Evolutionary conservation across 1,140 invertebrate species (phyloP), one percentile per base, ranked within the genome.

Genomic region (Pachypsylla venusta): DNA sequence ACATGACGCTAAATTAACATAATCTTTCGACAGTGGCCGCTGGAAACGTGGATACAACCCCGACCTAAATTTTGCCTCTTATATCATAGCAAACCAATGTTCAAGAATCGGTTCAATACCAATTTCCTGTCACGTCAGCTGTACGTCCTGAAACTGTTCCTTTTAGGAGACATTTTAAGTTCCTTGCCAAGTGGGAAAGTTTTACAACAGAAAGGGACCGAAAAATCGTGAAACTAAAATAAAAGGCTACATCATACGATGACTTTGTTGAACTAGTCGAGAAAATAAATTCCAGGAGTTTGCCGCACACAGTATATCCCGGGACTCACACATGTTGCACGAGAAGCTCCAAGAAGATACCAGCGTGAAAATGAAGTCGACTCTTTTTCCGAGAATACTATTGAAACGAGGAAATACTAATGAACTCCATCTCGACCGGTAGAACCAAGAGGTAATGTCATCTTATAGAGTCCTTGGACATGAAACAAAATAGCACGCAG

Each of bases 91-190:
- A 14, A 12, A n/a, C 14, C 57, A 58, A 25, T 10, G 16, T 3
- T 22, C 53, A 27, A 54, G 39, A 60, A 10, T 13, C 27, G 16
- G 48, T 19, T 20, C 19, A n/a, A 39, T 20, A 60, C 58, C 42
- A 7, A 60, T 60, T 39, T 27, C 58, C 24, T 26, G 27, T 12
- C 19, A 54, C 26, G 10, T 12, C 42, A 27, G 40, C 26, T 20
- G 30, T 60, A 16, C 53, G 54, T 27, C 14, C 26, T 30, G 25
- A 60, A n/a, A 40, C 25, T 7, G 28, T 53, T 24, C 58, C 58
- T 10, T 60, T 54, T 48, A 56, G 24, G 54, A 60, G 48, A 30
- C 26, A 48, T 26, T 58, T 25, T 48, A 58, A 58, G 5, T 58
- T 58, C 25, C 40, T 42, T 7, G 53, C 53, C 28, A 54, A 55